Evolutionary conservation across 2,888 invertebrate species (phyloP).

Genomic region (Caenorhabditis drosophilae): DNA sequence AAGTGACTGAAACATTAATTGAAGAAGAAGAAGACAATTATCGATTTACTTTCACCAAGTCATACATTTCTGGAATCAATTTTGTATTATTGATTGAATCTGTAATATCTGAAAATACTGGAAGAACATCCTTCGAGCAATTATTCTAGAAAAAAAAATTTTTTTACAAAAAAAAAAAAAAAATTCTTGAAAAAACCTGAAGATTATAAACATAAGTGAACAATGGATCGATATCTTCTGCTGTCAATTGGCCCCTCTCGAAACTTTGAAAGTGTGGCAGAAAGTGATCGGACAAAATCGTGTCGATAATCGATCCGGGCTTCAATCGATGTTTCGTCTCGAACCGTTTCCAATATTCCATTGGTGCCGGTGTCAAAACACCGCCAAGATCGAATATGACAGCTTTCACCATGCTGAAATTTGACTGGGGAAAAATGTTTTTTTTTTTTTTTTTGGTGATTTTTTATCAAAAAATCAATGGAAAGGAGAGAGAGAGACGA

Average conservation of each 20-base stretch:
- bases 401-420: slow-evolving; percentile 53
- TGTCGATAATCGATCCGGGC: slow-evolving; percentile 63
- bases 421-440: too few species aligned
- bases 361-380: slow-evolving; percentile 71
- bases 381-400: slow-evolving; percentile 73
- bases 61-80: slow-evolving; percentile 30
- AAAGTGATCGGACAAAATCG: slow-evolving; percentile 58
- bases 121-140: slow-evolving; percentile 14
- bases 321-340: slow-evolving; percentile 66
- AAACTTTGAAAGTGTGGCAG: slow-evolving; percentile 54
- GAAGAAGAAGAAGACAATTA: too few species aligned
- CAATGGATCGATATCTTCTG: slow-evolving; percentile 69
- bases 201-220: slow-evolving; percentile 70
- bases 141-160: slow-evolving; percentile 11
- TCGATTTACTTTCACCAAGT: slow-evolving; percentile 20
- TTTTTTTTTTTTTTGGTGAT: too few species aligned
- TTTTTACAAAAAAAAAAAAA: neutral
- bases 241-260: slow-evolving; percentile 70
- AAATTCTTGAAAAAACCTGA: slow-evolving; percentile 57
- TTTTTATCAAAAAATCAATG: too few species aligned
- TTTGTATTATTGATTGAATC: slow-evolving; percentile 5
- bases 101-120: slow-evolving; percentile 14
- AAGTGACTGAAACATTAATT: slow-evolving; percentile 55
- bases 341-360: slow-evolving; percentile 61
- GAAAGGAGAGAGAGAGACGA: too few species aligned